phyloP scores from a whole-genome alignment of 2,113 vertebrate genomes.

The Scalopus aquaticus region DNA sequence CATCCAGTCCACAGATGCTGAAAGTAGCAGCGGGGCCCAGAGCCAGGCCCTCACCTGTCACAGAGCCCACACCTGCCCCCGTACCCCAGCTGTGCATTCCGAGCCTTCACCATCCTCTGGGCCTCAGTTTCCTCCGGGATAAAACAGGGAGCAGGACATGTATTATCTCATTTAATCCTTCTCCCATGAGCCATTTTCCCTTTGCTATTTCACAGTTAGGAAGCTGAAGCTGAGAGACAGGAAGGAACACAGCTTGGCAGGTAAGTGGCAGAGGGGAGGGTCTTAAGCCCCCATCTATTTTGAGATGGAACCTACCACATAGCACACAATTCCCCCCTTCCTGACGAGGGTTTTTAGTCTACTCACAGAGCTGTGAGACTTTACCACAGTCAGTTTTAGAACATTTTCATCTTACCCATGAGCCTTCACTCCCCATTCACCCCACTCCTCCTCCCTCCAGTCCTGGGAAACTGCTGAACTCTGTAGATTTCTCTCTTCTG shows the following conservation, averaged over 20 bases:
- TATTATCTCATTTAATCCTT: slow-evolving; percentile 50
- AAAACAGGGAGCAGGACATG: background rate
- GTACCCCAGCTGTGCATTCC: background rate
- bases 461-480: background rate
- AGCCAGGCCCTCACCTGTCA: background rate
- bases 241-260: background rate
- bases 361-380: background rate
- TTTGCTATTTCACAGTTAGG: background rate
- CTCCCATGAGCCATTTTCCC: background rate
- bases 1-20: background rate
- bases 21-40: background rate
- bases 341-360: background rate
- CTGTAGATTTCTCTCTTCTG: background rate
- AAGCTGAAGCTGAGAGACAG: background rate
- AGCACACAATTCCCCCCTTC: background rate
- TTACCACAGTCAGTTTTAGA: background rate
- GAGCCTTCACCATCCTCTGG: background rate
- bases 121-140: background rate
- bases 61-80: background rate
- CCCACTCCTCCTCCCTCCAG: background rate
- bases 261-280: background rate
- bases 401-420: background rate
- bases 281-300: background rate
- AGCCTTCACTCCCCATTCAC: background rate
- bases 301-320: too few species aligned